A percentile compares a stretch with the other conserved stretches of the same genome.
Evolutionary conservation across 2,888 invertebrate species (phyloP).

Genomic region (Erebia ligea): DNA sequence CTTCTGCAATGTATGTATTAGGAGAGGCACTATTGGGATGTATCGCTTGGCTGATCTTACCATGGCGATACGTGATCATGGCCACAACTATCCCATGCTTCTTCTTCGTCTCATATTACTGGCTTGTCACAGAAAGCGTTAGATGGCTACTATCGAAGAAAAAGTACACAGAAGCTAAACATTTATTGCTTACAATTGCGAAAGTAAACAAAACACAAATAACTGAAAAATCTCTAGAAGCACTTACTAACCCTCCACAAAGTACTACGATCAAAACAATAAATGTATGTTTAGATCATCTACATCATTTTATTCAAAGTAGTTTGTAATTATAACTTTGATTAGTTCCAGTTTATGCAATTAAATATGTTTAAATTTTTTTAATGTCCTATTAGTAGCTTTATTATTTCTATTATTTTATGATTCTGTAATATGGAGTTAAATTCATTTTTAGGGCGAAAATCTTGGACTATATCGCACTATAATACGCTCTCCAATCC

Average conservation of each 20-base stretch:
- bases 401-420: no score
- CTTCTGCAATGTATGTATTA: conserved; percentile 87
- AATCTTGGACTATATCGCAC: conserved; percentile 48
- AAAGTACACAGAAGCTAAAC: conserved; percentile 84
- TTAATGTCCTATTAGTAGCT: no score
- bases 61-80: conserved; percentile 87
- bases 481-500: conserved; percentile 76
- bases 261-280: conserved; percentile 5
- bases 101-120: conserved; percentile 85
- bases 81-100: conserved; percentile 87
- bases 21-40: conserved; percentile 87
- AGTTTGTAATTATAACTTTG: no score
- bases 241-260: conserved; percentile 49
- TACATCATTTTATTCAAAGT: neutral
- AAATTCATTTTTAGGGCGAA: neutral
- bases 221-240: conserved; percentile 75
- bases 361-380: no score
- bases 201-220: conserved; percentile 82
- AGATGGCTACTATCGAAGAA: conserved; percentile 89
- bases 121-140: conserved; percentile 86
- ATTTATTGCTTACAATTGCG: conserved; percentile 84
- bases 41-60: conserved; percentile 85
- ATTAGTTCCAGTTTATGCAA: no score
- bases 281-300: conserved; percentile 3
- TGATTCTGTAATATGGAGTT: no score